Conservation (phyloP, 2,113 vertebrate genomes). For the Saguinus imperator region DNA sequence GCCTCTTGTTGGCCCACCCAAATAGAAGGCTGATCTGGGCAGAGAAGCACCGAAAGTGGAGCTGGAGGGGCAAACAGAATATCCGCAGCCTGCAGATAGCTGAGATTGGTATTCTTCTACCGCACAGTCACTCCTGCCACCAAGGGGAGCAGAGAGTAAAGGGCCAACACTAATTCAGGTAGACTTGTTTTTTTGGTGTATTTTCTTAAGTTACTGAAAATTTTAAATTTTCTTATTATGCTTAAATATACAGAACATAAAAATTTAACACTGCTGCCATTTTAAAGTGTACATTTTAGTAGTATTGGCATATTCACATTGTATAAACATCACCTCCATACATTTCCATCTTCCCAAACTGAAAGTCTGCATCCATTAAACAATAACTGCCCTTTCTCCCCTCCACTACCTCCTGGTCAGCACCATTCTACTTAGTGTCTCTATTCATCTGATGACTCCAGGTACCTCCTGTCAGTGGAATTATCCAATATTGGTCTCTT, state of each 20-base stretch:
- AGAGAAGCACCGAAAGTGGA: not conserved
- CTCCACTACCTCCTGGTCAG: not conserved
- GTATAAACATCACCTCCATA: not conserved
- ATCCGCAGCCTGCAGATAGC: not conserved
- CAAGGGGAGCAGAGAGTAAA: not conserved
- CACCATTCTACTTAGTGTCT: not conserved
- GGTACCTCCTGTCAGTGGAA: not conserved
- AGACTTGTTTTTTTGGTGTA: not conserved
- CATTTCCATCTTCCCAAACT: not conserved
- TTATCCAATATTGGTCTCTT: not conserved
- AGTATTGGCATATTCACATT: not conserved
- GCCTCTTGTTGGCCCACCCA: not conserved
- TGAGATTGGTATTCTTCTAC: not conserved
- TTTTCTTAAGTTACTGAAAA: not conserved
- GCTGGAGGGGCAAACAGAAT: not conserved
- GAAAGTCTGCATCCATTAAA: not conserved
- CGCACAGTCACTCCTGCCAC: not conserved
- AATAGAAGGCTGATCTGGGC: not conserved
- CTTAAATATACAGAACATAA: not conserved
- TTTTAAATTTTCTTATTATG: not conserved
- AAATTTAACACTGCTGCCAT: not conserved
- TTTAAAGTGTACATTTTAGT: not conserved
- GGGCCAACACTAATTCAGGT: not conserved
- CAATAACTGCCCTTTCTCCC: not conserved
- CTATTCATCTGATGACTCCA: not conserved